Percentiles rank a stretch among this genome's conserved stretches.
Conservation (phyloP, 2,113 vertebrate species). For the Cryptomyrus ogoouensis region DNA sequence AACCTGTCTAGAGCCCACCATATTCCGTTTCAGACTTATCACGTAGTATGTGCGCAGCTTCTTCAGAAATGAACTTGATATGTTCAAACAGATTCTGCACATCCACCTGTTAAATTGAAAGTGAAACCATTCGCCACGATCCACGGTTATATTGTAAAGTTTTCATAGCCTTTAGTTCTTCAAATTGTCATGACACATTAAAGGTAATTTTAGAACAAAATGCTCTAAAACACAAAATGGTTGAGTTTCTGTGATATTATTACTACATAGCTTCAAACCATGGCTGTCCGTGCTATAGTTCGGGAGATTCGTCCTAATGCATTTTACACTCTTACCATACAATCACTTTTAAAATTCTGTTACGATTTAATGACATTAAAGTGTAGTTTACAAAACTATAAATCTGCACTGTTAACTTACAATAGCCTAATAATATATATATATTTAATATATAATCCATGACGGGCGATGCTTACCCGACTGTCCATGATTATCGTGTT, state of each 20-base stretch:
- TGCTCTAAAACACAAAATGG: not conserved
- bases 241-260: not conserved
- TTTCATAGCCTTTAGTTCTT: not conserved
- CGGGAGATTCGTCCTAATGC: not conserved
- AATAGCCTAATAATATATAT: not conserved
- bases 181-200: not conserved
- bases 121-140: not conserved
- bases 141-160: not conserved
- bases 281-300: not conserved
- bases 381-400: too few species aligned
- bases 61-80: not conserved
- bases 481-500: not conserved
- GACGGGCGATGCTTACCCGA: not conserved
- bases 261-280: not conserved
- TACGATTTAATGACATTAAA: not conserved
- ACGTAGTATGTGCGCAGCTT: not conserved
- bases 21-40: not conserved
- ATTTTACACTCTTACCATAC: not conserved
- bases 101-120: not conserved
- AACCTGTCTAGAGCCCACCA: not conserved
- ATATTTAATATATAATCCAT: not conserved
- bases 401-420: not conserved
- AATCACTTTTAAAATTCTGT: not conserved
- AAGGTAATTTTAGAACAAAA: not conserved
- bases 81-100: not conserved